These are phyloP conservation scores for Aptenodytes forsteri DNA, from an alignment of 2,113 vertebrate genomes.

Conservation along the genomic window DNA sequence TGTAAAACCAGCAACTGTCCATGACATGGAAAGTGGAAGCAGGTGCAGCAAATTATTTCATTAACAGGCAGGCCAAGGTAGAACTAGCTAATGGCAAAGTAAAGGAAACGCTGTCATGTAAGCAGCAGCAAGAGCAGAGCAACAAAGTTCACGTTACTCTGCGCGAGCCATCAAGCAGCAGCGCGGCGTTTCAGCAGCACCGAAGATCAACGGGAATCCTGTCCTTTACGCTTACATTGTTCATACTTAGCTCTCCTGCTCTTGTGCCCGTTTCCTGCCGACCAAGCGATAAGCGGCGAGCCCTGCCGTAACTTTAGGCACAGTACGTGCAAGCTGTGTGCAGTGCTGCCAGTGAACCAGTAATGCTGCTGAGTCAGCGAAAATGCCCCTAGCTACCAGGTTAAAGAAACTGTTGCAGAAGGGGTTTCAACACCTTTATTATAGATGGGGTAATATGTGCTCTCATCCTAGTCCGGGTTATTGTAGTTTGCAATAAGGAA, in stretches of 20 bases:
- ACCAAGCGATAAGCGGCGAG: not conserved
- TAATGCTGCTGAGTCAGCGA: not conserved
- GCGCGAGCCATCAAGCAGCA: not conserved
- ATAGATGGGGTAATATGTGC: not conserved
- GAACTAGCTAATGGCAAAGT: slow-evolving; percentile 68
- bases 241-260: not conserved
- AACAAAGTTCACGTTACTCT: slow-evolving; percentile 3
- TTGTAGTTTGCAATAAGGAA: not conserved
- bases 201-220: not conserved
- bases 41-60: slow-evolving; percentile 70
- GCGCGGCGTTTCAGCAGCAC: not conserved
- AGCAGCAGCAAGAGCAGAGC: not conserved
- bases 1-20: slow-evolving; percentile 62
- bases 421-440: not conserved
- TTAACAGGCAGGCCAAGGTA: slow-evolving; percentile 53
- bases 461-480: not conserved
- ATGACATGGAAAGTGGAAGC: slow-evolving; percentile 78
- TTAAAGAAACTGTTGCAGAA: not conserved
- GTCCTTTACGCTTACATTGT: rapidly evolving
- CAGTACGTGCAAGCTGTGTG: rapidly evolving
- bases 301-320: not conserved
- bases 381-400: not conserved
- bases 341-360: not conserved
- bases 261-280: not conserved
- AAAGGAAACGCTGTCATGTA: slow-evolving; percentile 31